Evolutionary conservation across 2,888 invertebrate species (phyloP).

Genomic region (Hypolimnas misippus): DNA sequence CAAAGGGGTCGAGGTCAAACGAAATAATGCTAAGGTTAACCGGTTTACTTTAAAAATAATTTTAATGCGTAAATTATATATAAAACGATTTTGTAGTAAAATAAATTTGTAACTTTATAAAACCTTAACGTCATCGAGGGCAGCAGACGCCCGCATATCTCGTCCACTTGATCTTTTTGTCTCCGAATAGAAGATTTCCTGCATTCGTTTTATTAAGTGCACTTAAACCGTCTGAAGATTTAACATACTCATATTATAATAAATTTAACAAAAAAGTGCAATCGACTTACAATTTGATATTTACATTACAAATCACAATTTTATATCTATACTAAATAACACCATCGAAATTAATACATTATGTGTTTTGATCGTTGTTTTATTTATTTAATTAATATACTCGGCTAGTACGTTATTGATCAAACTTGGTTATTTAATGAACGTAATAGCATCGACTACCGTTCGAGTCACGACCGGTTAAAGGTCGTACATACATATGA

Average conservation of each 20-base stretch:
- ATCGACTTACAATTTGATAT: not conserved
- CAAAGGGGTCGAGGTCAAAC: conserved; percentile 46
- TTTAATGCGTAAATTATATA: conserved; percentile 5
- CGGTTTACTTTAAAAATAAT: conserved; percentile 13
- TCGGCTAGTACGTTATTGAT: too few relatives aligned
- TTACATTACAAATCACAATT: too few relatives aligned
- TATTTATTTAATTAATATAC: too few relatives aligned
- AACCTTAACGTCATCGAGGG: conserved; percentile 1
- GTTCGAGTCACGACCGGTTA: conserved; percentile 38
- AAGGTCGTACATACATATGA: conserved; percentile 51
- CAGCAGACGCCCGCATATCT: conserved; percentile 29
- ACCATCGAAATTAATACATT: too few relatives aligned
- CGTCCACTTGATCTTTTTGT: conserved; percentile 28
- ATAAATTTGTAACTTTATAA: not conserved
- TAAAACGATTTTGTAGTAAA: not conserved
- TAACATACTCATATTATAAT: conserved; percentile 9
- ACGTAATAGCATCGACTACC: conserved; percentile 1
- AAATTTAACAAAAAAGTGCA: conserved; percentile 36
- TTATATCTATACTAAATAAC: too few relatives aligned
- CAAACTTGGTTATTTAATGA: not conserved
- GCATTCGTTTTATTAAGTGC: conserved; percentile 42
- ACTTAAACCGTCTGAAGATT: conserved; percentile 44
- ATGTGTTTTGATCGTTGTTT: not conserved
- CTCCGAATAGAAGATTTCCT: conserved; percentile 32
- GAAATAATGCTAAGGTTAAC: conserved; percentile 24